Conservation (phyloP, 2,888 invertebrate species). For the Rhodophaea formosa region DNA sequence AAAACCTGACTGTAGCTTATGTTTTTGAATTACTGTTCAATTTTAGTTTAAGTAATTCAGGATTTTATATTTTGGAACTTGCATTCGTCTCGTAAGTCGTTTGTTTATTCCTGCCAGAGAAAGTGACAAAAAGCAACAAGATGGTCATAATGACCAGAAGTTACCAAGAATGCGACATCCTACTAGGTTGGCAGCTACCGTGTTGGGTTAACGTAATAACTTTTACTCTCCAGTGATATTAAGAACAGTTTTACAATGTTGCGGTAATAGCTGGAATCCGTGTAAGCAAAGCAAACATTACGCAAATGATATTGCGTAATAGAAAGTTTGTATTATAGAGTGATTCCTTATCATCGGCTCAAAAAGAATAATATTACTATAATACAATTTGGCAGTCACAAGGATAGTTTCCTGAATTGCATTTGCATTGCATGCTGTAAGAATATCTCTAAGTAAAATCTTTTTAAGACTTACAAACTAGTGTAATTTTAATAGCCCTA, state of each 20-base stretch:
- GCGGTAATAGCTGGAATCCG: slow-evolving; percentile 41
- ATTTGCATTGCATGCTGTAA: too few species aligned
- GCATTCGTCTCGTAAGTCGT: too few species aligned
- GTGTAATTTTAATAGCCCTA: too few species aligned
- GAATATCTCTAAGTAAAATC: too few species aligned
- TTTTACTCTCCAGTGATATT: slow-evolving; percentile 12
- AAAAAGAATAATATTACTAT: background rate
- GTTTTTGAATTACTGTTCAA: background rate
- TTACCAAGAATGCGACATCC: background rate
- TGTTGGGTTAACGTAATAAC: slow-evolving; percentile 13
- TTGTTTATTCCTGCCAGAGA: too few species aligned
- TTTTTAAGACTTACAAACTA: too few species aligned
- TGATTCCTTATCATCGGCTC: background rate
- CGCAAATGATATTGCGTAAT: slow-evolving; percentile 41
- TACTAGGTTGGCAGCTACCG: slow-evolving; percentile 20
- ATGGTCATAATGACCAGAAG: background rate
- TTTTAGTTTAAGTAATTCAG: too few species aligned
- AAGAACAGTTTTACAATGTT: slow-evolving; percentile 37
- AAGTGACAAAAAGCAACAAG: background rate
- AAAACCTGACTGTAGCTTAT: background rate
- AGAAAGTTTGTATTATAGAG: slow-evolving; percentile 20
- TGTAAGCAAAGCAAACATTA: slow-evolving; percentile 15
- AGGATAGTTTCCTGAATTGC: too few species aligned
- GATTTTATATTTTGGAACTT: too few species aligned
- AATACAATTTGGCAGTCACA: too few species aligned